Evolutionary conservation across 2,888 invertebrate genomes (phyloP).

Genomic region (Nudaria mundana): DNA sequence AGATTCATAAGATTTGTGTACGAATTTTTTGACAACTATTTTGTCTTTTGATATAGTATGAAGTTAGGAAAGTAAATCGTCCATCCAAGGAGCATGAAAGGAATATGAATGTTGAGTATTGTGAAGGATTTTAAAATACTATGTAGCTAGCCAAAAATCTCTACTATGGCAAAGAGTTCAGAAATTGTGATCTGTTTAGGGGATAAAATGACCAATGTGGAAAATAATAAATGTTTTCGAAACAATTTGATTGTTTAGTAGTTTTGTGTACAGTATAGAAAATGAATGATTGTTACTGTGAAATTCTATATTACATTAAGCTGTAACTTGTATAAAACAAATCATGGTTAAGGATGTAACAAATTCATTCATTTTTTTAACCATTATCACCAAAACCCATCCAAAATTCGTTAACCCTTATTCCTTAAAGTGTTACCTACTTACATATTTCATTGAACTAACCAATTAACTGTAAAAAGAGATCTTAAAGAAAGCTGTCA

Average conservation of each 20-base stretch:
- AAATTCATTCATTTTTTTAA: constrained; percentile 41
- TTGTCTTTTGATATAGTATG: constrained; percentile 56
- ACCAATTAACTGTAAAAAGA: constrained; percentile 34
- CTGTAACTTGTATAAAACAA: constrained; percentile 2
- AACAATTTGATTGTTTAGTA: constrained; percentile 50
- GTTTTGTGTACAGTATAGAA: constrained; percentile 41
- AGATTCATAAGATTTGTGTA: constrained; percentile 59
- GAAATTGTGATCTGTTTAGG: constrained; percentile 68
- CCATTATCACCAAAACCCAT: constrained; percentile 27
- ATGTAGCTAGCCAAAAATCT: constrained; percentile 51
- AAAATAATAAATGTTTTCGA: constrained; percentile 76
- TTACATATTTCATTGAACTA: constrained; percentile 32
- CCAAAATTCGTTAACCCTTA: constrained; percentile 30
- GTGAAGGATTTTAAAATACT: constrained; percentile 31
- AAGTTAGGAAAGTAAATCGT: constrained; percentile 50
- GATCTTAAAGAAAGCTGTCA: constrained; percentile 74
- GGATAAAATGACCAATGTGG: constrained; percentile 72
- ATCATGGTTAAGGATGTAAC: constrained; percentile 7
- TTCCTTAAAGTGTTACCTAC: constrained; percentile 26
- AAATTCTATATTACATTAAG: background rate
- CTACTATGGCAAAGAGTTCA: constrained; percentile 44
- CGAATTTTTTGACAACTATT: constrained; percentile 73
- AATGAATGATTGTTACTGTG: constrained; percentile 38
- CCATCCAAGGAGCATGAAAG: constrained; percentile 44
- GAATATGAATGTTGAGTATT: constrained; percentile 37